Conservation (phyloP, 1,140 invertebrate species). For the Drosophila bocqueti region DNA sequence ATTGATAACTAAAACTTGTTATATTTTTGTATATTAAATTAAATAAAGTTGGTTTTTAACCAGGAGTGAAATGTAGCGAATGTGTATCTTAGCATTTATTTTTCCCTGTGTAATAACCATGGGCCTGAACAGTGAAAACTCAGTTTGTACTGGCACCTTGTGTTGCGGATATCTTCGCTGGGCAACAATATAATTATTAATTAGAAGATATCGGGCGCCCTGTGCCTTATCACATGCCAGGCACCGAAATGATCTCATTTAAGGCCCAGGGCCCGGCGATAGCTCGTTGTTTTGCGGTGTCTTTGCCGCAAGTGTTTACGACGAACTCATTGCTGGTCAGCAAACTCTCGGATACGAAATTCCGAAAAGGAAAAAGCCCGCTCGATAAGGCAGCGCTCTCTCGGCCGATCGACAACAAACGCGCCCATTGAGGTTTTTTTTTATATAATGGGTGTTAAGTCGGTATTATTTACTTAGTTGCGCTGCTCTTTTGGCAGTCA, state of each 20-base stretch:
- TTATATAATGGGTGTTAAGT: slow-evolving; percentile 73
- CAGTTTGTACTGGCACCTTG: neutral
- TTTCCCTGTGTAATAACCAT: neutral
- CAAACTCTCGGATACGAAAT: slow-evolving; percentile 35
- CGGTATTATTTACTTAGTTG: slow-evolving; percentile 44
- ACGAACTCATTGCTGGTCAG: slow-evolving; percentile 25
- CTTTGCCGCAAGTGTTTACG: slow-evolving; percentile 23
- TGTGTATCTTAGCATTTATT: neutral
- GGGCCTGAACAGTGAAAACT: neutral
- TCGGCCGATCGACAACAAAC: slow-evolving; percentile 26
- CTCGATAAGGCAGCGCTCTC: slow-evolving; percentile 24
- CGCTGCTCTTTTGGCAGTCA: slow-evolving; percentile 45
- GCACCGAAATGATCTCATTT: slow-evolving; percentile 19
- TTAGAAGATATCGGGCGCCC: slow-evolving; percentile 25
- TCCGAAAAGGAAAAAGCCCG: slow-evolving; percentile 14
- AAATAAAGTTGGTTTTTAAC: neutral
- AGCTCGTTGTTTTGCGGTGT: slow-evolving; percentile 9
- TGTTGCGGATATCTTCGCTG: slow-evolving; percentile 14
- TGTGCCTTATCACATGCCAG: slow-evolving; percentile 33
- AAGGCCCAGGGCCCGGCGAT: slow-evolving; percentile 9
- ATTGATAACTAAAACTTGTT: neutral
- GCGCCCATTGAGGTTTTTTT: slow-evolving; percentile 31
- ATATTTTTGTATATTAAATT: neutral
- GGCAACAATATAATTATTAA: slow-evolving; percentile 44
- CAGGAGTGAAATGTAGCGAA: neutral